These are phyloP conservation scores for Idaea aversata DNA, from an alignment of 2,888 invertebrate genomes.

Conservation along the genomic window DNA sequence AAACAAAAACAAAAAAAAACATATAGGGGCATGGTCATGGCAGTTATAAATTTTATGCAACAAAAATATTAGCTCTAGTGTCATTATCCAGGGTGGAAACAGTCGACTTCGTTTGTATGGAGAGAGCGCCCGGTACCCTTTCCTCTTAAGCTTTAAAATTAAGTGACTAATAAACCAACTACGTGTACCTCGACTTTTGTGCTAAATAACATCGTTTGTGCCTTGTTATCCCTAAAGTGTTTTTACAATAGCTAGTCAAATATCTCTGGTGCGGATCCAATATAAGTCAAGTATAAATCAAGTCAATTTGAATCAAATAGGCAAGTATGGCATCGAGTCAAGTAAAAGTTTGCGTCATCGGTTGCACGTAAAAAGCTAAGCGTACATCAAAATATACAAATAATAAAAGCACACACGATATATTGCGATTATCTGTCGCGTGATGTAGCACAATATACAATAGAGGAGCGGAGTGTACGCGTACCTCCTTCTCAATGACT, in stretches of 20 bases:
- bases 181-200: constrained; percentile 24
- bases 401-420: constrained; percentile 68
- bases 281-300: not conserved
- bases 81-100: too few relatives aligned
- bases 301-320: not conserved
- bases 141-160: constrained; percentile 23
- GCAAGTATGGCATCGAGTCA: constrained; percentile 11
- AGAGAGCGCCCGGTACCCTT: too few relatives aligned
- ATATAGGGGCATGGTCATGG: too few relatives aligned
- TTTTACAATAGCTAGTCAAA: constrained; percentile 27
- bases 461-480: constrained; percentile 38
- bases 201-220: constrained; percentile 25
- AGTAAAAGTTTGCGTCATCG: constrained; percentile 32
- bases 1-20: too few relatives aligned
- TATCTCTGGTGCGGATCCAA: not conserved
- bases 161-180: constrained; percentile 27
- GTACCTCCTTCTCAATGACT: constrained; percentile 97
- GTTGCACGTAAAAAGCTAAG: constrained; percentile 73
- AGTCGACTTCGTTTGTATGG: too few relatives aligned
- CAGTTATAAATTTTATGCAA: too few relatives aligned
- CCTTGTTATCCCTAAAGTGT: constrained; percentile 25
- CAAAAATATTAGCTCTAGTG: too few relatives aligned
- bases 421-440: constrained; percentile 74
- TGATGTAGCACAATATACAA: constrained; percentile 67
- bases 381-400: constrained; percentile 58